Conservation (phyloP, 23 tunicate species). For the Corella eumyota region DNA sequence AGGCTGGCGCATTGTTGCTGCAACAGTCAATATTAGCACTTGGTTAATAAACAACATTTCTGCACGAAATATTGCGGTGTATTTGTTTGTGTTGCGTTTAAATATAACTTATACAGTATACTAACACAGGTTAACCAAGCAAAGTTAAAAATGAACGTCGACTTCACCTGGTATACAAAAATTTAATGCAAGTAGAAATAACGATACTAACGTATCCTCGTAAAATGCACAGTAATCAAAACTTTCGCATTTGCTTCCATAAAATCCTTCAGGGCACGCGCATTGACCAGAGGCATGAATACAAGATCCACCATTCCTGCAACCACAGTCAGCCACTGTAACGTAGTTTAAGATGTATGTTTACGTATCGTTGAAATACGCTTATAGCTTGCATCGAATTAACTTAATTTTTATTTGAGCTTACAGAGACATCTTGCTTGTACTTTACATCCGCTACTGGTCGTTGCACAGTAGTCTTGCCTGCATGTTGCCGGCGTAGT, state of each 20-base stretch:
- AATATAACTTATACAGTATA: too few species aligned
- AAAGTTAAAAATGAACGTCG: too few species aligned
- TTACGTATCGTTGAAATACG: background rate
- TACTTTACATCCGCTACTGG: conserved; percentile 29
- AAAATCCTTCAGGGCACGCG: conserved; percentile 26
- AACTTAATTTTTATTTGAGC: too few species aligned
- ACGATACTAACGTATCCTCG: conserved; percentile 24
- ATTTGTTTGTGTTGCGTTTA: too few species aligned
- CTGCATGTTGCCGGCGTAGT: conserved; percentile 19
- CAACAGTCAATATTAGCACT: too few species aligned
- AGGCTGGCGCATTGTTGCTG: conserved; percentile 24
- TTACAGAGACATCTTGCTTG: conserved; percentile 27
- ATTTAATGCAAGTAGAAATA: too few species aligned
- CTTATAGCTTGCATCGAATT: too few species aligned
- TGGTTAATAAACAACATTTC: too few species aligned
- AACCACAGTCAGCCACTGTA: conserved; percentile 33
- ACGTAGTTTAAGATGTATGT: background rate
- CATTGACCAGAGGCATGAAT: conserved; percentile 17
- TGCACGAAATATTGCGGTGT: too few species aligned
- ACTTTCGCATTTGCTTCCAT: conserved; percentile 34
- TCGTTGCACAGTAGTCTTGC: conserved; percentile 32
- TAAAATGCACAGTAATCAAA: conserved; percentile 38
- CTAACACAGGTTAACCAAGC: too few species aligned
- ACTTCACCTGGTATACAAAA: too few species aligned
- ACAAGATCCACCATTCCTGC: conserved; percentile 31